Percentiles rank a stretch among this genome's conserved stretches.
phyloP scores from a whole-genome alignment of 2,113 vertebrate genomes.

The Salvator merianae region DNA sequence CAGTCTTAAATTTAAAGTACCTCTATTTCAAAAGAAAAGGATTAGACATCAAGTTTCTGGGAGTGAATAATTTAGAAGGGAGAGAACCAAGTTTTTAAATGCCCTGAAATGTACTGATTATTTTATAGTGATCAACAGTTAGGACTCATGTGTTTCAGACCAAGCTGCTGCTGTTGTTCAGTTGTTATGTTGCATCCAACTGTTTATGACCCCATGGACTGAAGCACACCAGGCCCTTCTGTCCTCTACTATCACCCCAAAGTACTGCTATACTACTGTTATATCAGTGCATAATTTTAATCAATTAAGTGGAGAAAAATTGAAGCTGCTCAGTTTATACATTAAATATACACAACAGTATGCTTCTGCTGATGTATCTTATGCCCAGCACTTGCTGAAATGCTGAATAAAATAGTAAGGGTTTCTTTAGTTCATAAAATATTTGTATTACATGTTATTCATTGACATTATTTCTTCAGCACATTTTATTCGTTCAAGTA shows the following conservation, averaged over 20 bases:
- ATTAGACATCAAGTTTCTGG: not conserved
- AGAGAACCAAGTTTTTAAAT: not conserved
- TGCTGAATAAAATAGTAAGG: not conserved
- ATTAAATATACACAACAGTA: not conserved
- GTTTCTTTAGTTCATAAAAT: not conserved
- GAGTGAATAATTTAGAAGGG: slow-evolving; percentile 1
- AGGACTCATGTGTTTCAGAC: not conserved
- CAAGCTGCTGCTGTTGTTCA: not conserved
- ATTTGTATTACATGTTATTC: not conserved
- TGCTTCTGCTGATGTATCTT: not conserved
- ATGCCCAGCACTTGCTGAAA: not conserved
- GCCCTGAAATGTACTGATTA: not conserved
- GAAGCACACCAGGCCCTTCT: too few relatives aligned
- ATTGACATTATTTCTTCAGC: not conserved
- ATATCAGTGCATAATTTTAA: not conserved
- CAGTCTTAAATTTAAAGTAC: not conserved
- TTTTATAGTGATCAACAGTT: not conserved
- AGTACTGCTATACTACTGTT: not conserved
- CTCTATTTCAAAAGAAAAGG: not conserved
- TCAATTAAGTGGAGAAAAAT: not conserved
- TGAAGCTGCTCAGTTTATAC: not conserved
- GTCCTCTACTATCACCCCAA: too few relatives aligned
- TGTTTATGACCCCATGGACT: too few relatives aligned
- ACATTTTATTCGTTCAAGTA: not conserved
- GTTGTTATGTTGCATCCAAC: too few relatives aligned